These are phyloP conservation scores for Baccha elongata DNA, from an alignment of 2,888 invertebrate species.

Conservation along the genomic window DNA sequence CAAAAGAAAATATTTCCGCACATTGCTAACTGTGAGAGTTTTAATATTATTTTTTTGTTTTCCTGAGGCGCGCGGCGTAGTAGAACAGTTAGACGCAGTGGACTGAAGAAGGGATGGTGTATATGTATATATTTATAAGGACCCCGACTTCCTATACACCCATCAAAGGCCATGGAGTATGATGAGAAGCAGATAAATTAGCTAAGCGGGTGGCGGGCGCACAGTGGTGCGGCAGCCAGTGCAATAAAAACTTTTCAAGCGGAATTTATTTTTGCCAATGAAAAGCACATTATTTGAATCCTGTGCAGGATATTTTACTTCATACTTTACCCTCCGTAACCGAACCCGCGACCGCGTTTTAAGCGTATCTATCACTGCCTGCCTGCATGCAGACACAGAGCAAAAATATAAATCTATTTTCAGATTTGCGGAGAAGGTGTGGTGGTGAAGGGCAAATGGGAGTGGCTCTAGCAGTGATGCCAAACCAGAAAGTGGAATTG, in stretches of 20 bases:
- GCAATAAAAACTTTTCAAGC: conserved; percentile 73
- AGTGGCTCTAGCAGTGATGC: conserved; percentile 11
- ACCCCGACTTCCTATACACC: conserved; percentile 10
- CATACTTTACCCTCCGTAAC: not conserved
- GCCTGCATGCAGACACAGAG: conserved; percentile 48
- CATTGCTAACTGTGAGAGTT: conserved; percentile 22
- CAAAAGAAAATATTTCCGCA: conserved; percentile 60
- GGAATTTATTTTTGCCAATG: conserved; percentile 74
- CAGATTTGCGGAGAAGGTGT: conserved; percentile 28
- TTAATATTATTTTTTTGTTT: conserved; percentile 33
- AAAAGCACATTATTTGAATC: conserved; percentile 73
- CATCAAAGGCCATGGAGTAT: not conserved
- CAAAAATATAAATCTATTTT: conserved; percentile 60
- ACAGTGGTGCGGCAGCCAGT: conserved; percentile 11
- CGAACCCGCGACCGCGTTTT: conserved; percentile 7
- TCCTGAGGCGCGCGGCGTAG: no score
- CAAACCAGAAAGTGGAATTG: conserved; percentile 59
- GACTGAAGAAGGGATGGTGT: conserved; percentile 44
- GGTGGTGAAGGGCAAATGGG: not conserved
- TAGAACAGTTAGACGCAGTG: conserved; percentile 18
- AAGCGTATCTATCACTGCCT: conserved; percentile 56
- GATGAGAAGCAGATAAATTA: conserved; percentile 54
- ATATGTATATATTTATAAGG: no score
- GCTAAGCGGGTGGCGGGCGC: conserved; percentile 46
- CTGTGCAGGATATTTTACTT: conserved; percentile 53